Base-by-base conservation (phyloP, 64 coral and sea anemone genomes). In the Anthopleura sola region DNA sequence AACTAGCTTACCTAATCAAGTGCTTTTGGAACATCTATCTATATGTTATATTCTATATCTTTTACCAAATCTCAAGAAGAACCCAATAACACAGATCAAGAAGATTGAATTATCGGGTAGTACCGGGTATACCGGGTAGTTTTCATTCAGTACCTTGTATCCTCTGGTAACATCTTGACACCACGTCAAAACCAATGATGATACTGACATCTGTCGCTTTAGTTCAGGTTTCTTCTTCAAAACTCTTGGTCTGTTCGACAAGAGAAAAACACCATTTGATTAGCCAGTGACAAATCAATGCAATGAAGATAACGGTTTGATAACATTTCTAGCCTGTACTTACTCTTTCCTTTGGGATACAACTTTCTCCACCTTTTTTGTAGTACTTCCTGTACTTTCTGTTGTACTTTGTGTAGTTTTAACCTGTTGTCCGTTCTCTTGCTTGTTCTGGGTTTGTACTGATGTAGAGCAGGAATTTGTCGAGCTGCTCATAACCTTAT, bases 141-240 rank as follows among this genome's bases (percentile, higher is more conserved):
- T 44, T 44, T 44, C 9, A 44, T 3, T 44, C 40, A 44, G 50
- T 53, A 94, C 95, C 92, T 93, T 85, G 58, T 98, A 98, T 24
- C 84, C 95, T 50, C 88, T 88, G 10, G 95, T 98, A 57, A 94
- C 89, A 66, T 98, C 92, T 76, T 92, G 87, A 75, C 95, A 98
- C 95, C 95, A 98, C n/a, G 92, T 88, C 68, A 98, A 54, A 8
- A 98, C 93, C 82, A 98, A 47, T 53, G 92, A 93, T 21, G 95
- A 98, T 6, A 98, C 95, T 3, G 92, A 98, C 95, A 90, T 93
- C 48, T 98, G 95, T 20, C 95, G 84, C n/a, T 98, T 93, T 24
- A 98, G 64, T 49, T 84, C 89, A 19, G 95, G 95, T 84, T 98
- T 98, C 85, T 98, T 98, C 55, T 98, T 98, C 26, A 95, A 24